Base-by-base conservation (phyloP, 1,140 invertebrate species). In the Atta cephalotes region DNA sequence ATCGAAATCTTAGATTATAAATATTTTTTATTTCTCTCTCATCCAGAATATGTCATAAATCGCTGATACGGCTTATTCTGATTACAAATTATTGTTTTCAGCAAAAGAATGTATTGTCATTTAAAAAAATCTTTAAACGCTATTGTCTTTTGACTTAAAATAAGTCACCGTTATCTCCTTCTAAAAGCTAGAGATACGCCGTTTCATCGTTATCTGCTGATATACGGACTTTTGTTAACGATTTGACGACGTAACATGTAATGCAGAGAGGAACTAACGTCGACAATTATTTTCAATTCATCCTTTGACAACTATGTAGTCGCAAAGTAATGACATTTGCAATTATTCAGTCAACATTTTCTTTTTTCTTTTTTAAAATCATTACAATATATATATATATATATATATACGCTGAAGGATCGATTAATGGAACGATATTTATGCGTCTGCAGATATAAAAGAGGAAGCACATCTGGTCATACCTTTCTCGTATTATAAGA, bases 191-290 rank as follows among this genome's bases (percentile, higher is more conserved):
- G 25, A 82, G 56, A 74, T 80, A 65, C 21, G 65, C 31, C 35
- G 25, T 51, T 7, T 79, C 28, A 35, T 66, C 60, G 65, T 35
- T 84, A 84, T 84, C 70, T 45, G 56, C 56, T 45, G 80, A 84
- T 76, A 74, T 49, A 18, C 53, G 16, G 51, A 58, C 51, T 81
- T 80, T 72, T 71, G 65, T 60, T 58, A 72, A 81, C 16, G 21
- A 81, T 71, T 49, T 10, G 14, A 35, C 28, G n/a, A 80, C 35
- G 18, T 45, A 63, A 49, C 25, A 28, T 53, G 51, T 10, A 45
- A 45, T 39, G 31, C 2, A 16, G n/a, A 35, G 14, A 39, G 9
- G 4, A 21, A 39, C 25, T 71, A 56, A 21, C 21, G 39, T 3
- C 25, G 1, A 6, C 39, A 51, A 70, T 70, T 70, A 53, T 39